Evolutionary conservation across 2,113 vertebrate species (phyloP).

Genomic region (Larimichthys polyactis): DNA sequence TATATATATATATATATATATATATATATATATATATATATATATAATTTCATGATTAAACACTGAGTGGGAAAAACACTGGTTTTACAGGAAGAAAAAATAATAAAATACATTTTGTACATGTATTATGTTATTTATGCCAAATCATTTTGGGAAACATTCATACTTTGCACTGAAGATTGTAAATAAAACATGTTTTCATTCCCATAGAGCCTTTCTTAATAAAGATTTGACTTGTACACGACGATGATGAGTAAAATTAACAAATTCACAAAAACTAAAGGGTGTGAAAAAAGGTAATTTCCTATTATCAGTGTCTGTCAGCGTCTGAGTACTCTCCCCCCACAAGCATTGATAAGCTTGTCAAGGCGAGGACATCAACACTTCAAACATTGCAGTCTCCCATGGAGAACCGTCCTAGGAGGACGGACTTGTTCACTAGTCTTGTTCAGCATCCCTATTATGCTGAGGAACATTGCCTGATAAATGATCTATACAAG

Average conservation of each 20-base stretch:
- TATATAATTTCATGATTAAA: not conserved
- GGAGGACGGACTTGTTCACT: slow-evolving; percentile 28
- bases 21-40: not conserved
- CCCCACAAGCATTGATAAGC: slow-evolving; percentile 32
- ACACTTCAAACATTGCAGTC: slow-evolving; percentile 30
- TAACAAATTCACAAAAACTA: slow-evolving; percentile 19
- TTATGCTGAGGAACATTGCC: slow-evolving; percentile 27
- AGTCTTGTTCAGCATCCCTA: slow-evolving; percentile 17
- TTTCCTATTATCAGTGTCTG: slow-evolving; percentile 25
- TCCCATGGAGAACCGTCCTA: slow-evolving; percentile 37
- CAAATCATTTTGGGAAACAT: slow-evolving; percentile 18
- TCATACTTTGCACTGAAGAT: slow-evolving; percentile 15
- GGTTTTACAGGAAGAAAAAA: slow-evolving; percentile 5
- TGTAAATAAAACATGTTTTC: slow-evolving; percentile 39
- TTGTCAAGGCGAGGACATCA: slow-evolving; percentile 35
- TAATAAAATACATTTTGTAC: not conserved
- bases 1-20: no score
- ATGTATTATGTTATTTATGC: slow-evolving; percentile 24
- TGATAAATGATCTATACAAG: not conserved
- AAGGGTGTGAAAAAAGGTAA: slow-evolving; percentile 2
- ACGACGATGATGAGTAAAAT: slow-evolving; percentile 13
- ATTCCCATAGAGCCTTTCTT: slow-evolving; percentile 27
- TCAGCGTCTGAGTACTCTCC: slow-evolving; percentile 18
- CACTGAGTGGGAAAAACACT: not conserved
- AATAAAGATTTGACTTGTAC: slow-evolving; percentile 40